phyloP scores from a whole-genome alignment of 2,797 vertebrate genomes.

The Anableps anableps region DNA sequence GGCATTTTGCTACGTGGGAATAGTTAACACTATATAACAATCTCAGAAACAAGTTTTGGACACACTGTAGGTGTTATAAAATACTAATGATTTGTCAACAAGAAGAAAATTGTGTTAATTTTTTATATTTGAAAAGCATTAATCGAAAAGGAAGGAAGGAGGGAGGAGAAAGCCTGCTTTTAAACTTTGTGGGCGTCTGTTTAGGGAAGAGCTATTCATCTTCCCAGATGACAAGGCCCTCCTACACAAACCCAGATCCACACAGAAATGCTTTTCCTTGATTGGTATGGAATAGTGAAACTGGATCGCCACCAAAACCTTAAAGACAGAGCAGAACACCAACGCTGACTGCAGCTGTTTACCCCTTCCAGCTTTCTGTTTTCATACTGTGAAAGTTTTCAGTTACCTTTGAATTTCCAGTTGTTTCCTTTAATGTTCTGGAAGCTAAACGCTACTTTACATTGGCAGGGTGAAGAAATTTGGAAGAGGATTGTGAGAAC shows the following conservation, averaged over 20 bases:
- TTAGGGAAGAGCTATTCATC: constrained; percentile 1
- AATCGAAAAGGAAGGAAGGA: not conserved
- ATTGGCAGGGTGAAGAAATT: constrained; percentile 3
- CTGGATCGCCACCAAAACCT: constrained; percentile 1
- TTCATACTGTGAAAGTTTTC: not conserved
- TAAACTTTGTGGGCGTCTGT: not conserved
- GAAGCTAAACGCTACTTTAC: not conserved
- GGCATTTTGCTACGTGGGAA: not conserved
- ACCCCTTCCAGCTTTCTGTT: not conserved
- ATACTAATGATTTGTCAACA: not conserved
- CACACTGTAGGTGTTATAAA: not conserved
- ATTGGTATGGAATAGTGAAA: constrained; percentile 6
- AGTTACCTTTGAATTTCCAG: not conserved
- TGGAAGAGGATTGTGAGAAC: constrained; percentile 5
- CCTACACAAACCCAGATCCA: not conserved
- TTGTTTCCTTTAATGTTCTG: not conserved
- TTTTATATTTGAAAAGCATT: not conserved
- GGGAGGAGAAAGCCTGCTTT: not conserved
- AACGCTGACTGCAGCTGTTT: constrained; percentile 9
- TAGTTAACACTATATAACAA: not conserved
- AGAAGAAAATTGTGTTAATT: not conserved
- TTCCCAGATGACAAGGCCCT: constrained; percentile 8
- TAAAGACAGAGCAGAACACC: constrained; percentile 2
- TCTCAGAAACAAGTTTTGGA: not conserved
- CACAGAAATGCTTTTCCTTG: not conserved